A percentile compares a stretch with the other conserved stretches of the same genome.
Evolutionary conservation across 2,797 vertebrate genomes (phyloP).

Genomic region (Synaphobranchus kaupii): DNA sequence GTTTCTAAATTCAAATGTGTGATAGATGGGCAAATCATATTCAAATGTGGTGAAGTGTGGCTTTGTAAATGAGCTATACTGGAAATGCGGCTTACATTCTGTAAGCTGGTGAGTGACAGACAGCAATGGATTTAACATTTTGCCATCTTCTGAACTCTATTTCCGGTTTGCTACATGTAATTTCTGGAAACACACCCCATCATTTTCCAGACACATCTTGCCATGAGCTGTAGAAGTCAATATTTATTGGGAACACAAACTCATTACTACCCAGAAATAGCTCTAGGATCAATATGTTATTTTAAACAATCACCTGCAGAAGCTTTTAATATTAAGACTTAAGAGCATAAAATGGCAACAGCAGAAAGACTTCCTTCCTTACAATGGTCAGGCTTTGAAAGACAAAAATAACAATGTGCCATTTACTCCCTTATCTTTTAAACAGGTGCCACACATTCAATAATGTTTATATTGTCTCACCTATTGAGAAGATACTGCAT

Average conservation of each 20-base stretch:
- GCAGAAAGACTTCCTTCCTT: background rate
- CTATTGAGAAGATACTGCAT: background rate
- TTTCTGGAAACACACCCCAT: background rate
- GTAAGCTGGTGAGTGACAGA: background rate
- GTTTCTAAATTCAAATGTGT: background rate
- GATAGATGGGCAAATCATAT: background rate
- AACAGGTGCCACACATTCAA: background rate
- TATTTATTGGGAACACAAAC: background rate
- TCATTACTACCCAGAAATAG: background rate
- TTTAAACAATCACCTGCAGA: background rate
- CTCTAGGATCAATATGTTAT: background rate
- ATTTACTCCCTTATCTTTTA: background rate
- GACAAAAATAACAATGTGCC: background rate
- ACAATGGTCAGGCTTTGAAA: background rate
- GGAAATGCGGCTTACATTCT: background rate
- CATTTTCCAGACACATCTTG: background rate
- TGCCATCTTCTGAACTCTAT: background rate
- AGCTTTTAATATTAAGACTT: background rate
- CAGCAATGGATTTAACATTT: background rate
- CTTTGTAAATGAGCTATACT: background rate
- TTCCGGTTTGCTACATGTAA: background rate
- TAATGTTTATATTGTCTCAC: background rate
- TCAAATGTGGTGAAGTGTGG: background rate
- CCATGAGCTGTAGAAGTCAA: background rate
- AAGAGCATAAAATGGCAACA: background rate